Base-by-base conservation (phyloP, 1,140 invertebrate genomes). In the Caenorhabditis briggsae region DNA sequence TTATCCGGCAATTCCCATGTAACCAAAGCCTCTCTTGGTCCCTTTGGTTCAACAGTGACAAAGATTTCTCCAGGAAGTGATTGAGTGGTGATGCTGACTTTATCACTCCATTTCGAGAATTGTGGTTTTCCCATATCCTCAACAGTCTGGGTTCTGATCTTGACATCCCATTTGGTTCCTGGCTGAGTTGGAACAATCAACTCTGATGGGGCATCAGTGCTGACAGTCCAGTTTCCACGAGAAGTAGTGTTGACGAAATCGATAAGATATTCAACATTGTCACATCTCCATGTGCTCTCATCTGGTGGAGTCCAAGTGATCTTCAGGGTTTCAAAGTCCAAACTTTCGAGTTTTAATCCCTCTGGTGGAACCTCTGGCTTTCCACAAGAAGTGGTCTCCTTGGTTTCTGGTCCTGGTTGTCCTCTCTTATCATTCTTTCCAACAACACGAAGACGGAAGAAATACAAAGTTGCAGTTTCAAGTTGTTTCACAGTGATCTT, bases 401-500 rank as follows among this genome's bases (percentile, higher is more conserved):
- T 91, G 53, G 90, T 64, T 88, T 92, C 91, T 14, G 92, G 91
- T 56, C 91, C 90, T 20, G 91, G 92, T 23, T 85, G 82, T n/a
- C 91, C 91, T 59, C 91, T 88, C 85, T 92, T 92, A 55, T 92
- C 91, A 58, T 89, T 90, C 82, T 92, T 92, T 20, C 91, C 91
- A 55, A 92, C 91, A 41, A 92, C 92, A 20, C 89, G 86, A 18
- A 92, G 83, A 48, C 92, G 89, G 91, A 92, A 92, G 88, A 92
- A 92, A 88, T 92, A 92, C 59, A 92, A 88, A 18, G 91, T 92
- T 12, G 91, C 91, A 50, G 90, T 89, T 33, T 87, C 88, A 16
- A 92, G 83, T 46, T 91, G 86, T 59, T 86, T 88, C 9, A 92
- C 91, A 59, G 87, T 88, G 12, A 90, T 83, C 82, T 90, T 91